Base-by-base conservation (phyloP, 2,888 invertebrate species). In the Ormia ochracea region DNA sequence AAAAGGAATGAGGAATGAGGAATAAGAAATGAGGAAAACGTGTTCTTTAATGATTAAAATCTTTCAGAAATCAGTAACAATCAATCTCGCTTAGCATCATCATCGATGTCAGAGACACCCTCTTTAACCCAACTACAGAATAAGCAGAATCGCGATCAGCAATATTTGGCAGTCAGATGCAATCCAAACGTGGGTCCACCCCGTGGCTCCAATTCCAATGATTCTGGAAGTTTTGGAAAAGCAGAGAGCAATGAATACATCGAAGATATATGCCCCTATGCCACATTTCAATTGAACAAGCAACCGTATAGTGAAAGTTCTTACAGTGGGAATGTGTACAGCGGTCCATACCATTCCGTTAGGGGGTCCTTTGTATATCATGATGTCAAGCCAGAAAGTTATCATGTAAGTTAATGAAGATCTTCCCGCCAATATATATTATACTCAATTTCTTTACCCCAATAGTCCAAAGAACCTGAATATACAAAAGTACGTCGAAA, bases 251-350 rank as follows among this genome's bases (percentile, higher is more conserved):
- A 90, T 75, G 96, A 96, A 89, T 96, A 96, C 90, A 96, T 96
- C 87, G 96, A 96, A 91, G 96, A 97, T 88, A 96, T 96, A 85
- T 96, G 96, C 88, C 96, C 96, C 0, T 96, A 97, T 90, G 96
- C 96, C 70, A 97, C 96, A 56, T 97, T 96, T 90, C 96, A 96
- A 88, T 91, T 97, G 84, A 95, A 96, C 77, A 96, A 96, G 86
- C 94, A 94, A 59, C 93, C 95, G 0, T 96, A 96, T 90, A 95
- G 95, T 86, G 96, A 96, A 90, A 96, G 96, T 89, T 96, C 96
- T 65, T 96, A 96, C 91, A 96, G 96, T 88, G 95, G 95, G 73
- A 95, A 95, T 89, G 94, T 96, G 63, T 96, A 95, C 90, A 95
- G 95, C 89, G 95, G 95, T 10, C 95, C 95, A 84, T 96, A 96